Evolutionary conservation across 2,113 vertebrate species (phyloP), one percentile per base, ranked within the genome.

Genomic region (Entelurus aequoreus): DNA sequence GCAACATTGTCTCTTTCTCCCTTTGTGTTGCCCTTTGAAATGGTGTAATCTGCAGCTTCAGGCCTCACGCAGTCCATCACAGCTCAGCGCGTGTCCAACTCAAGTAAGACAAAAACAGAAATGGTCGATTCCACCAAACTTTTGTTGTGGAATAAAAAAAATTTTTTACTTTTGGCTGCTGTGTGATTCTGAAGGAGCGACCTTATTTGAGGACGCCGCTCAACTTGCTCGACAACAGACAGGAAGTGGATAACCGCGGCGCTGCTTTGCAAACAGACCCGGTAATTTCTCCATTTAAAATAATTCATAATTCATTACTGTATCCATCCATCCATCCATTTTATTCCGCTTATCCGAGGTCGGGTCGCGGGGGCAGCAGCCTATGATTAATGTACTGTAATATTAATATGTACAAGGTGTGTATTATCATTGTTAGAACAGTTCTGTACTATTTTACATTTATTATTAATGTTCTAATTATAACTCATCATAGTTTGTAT

Each of bases 141-240:
- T 28, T 1, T 1, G 28, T 28, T 28, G 28, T 28, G 28, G 28
- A 28, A 28, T 28, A 3, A 28, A 28, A 28, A 28, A n/a, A n/a
- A n/a, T n/a, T n/a, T n/a, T n/a, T n/a, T 2, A 2, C 7, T 36
- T 21, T 48, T 42, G 19, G 62, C 57, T 60, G 28, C 8, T 3
- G 28, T 57, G 9, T 59, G 7, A 42, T 63, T 38, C 9, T 56
- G 4, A 28, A 90, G 88, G 79, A 84, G 8, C 72, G 38, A 53
- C 88, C 85, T 6, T 90, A 82, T 66, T 78, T 91, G 28, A 66
- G 78, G 47, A 92, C 90, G 14, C 72, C 79, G n/a, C 66, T 12
- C 4, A 90, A 90, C 61, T 77, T 80, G 14, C 80, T 71, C 1
- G 1, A 36, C 11, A 14, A 71, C 4, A 64, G 0, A 37, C 46